Conservation (phyloP, 1,140 invertebrate genomes). For the Gonatopus flavifemur region DNA sequence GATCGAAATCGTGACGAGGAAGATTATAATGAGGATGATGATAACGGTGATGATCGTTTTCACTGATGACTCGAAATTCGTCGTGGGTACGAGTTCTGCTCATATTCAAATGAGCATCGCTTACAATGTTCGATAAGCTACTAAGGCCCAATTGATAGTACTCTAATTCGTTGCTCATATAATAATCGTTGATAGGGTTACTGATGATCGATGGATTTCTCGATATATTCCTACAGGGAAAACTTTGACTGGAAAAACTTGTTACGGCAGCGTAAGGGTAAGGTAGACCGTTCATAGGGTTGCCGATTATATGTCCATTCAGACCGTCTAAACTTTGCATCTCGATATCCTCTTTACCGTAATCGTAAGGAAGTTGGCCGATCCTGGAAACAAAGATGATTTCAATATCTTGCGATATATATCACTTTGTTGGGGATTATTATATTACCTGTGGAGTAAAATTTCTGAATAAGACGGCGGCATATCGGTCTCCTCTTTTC, state of each 20-base stretch:
- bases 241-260: conserved; percentile 41
- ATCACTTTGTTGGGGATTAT: not conserved
- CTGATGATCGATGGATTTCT: conserved; percentile 42
- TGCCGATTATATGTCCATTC: conserved; percentile 38
- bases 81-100: conserved; percentile 22
- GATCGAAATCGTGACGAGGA: too few species aligned
- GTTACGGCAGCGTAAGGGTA: conserved; percentile 32
- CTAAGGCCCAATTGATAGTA: conserved; percentile 20
- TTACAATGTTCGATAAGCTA: conserved; percentile 16
- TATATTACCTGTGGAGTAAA: conserved; percentile 42
- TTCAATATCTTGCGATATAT: not conserved
- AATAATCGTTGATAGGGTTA: conserved; percentile 44
- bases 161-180: conserved; percentile 40
- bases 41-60: not conserved
- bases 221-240: conserved; percentile 31
- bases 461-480: conserved; percentile 56
- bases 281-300: conserved; percentile 32
- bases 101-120: conserved; percentile 22
- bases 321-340: conserved; percentile 42
- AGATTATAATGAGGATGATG: not conserved
- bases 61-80: conserved; percentile 11
- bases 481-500: conserved; percentile 48
- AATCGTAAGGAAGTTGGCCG: conserved; percentile 44
- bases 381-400: conserved; percentile 27
- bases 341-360: conserved; percentile 46